Base-by-base conservation (phyloP, 92 coral and sea anemone species). In the Epizoanthus stellaris region DNA sequence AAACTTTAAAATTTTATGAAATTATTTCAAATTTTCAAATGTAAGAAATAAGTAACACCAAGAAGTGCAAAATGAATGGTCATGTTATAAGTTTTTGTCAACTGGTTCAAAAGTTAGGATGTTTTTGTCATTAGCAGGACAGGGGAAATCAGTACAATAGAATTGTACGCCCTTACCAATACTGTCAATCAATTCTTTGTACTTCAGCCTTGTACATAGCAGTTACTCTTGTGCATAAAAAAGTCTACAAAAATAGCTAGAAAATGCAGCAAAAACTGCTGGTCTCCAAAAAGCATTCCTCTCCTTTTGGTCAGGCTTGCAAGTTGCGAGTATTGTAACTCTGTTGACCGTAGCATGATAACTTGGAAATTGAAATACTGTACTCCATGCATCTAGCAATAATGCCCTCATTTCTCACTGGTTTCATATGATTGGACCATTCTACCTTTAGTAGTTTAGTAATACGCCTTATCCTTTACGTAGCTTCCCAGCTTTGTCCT, bases 181-280 rank as follows among this genome's bases (percentile, higher is more conserved):
- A 40, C 62, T 20, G 25, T 34, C 66, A 57, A 59, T 4, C 21
- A 20, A 13, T 12, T 43, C 72, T 68, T 68, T 39, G 38, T 60
- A 36, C 64, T 4, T 60, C 70, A 58, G 42, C 67, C 40, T 15
- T 76, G 19, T 76, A 4, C 60, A 64, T 10, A 12, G 45, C 30
- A 79, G 23, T 11, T 52, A 53, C 39, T 63, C 67, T 77, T n/a
- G 30, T 17, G 59, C 25, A n/a, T 47, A 39, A 21, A 60, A 59
- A 76, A 60, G 69, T 79, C 71, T 79, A 79, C 83, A 79, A 79
- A 76, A 79, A 79, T 79, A 43, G 83, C 72, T 75, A 62, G 83
- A 79, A 79, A 79, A 63, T 39, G 42, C 71, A 62, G 14, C 38
- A 42, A 42, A 40, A 30, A 45, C 42, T 36, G 39, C 9, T 16